Evolutionary conservation across 2,797 vertebrate genomes (phyloP).

Genomic region (Florisuga fusca): DNA sequence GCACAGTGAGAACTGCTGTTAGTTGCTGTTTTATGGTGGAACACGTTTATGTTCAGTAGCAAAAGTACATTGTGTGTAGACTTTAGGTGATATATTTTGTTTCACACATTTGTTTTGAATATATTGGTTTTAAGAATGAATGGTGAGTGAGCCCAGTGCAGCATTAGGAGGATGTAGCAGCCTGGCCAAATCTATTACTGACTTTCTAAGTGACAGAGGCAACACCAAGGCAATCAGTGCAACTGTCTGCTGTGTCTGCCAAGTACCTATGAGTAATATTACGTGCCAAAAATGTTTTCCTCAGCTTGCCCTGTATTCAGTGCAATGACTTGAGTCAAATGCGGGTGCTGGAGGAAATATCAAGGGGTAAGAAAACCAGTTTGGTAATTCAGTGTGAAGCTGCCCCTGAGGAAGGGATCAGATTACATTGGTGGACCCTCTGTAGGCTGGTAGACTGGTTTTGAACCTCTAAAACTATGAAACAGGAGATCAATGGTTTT

Average conservation of each 20-base stretch:
- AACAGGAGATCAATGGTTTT: neutral
- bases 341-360: neutral
- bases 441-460: neutral
- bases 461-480: neutral
- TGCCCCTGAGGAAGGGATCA: neutral
- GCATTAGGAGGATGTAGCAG: neutral
- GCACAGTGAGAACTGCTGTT: neutral
- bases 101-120: neutral
- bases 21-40: neutral
- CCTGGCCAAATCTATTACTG: neutral
- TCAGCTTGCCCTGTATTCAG: neutral
- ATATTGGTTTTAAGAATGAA: neutral
- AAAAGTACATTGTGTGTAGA: neutral
- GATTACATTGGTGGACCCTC: neutral
- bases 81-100: neutral
- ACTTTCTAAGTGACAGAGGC: neutral
- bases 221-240: neutral
- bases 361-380: neutral
- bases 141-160: fast-evolving
- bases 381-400: neutral
- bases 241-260: slow-evolving; percentile 19
- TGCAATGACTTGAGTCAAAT: neutral
- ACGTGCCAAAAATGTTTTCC: neutral
- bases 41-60: neutral
- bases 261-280: neutral